Base-by-base conservation (phyloP, 2,888 invertebrate species). In the Orchesella flavescens region DNA sequence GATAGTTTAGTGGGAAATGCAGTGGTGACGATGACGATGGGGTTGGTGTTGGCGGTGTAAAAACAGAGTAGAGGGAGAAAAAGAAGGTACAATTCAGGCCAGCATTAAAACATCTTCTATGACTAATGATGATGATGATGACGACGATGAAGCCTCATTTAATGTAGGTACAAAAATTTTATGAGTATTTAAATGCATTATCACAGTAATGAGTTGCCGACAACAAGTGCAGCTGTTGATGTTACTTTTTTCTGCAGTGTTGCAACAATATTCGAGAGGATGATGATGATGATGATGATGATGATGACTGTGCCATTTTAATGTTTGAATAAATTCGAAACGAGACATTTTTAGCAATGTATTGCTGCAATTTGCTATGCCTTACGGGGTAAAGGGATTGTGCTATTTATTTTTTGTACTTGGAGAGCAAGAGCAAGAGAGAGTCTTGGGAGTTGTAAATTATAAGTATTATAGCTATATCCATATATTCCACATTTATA, bases 221-320 rank as follows among this genome's bases (percentile, higher is more conserved):
- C 71, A 57, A 49, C 55, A 49, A 69, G 7, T 24, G n/a, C 49
- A 71, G n/a, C 71, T 24, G n/a, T 23, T 12, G 23, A 12, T 49
- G 55, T 5, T 17, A 3, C 53, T n/a, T 69, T 53, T 53, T 69
- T 69, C 46, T 21, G 17, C 49, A 71, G 24, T 34, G 57, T 71
- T 53, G 57, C 71, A 71, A 53, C 21, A 46, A 65, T 12, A n/a
- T 2, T 53, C 23, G 61, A 61, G 65, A 65, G 24, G 65, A 34
- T 53, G 53, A 66, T 44, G 24, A 17, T 13, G 24, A 34, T 53
- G 53, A 66, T 44, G 24, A 17, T 13, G 24, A 71, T 15, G 71
- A 71, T 71, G 57, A 53, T 55, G 69, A 69, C 34, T 71, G 57
- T 71, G 71, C 71, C 71, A 57, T 71, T 68, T 71, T 57, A 53